Percentiles rank a stretch among this genome's conserved stretches.
These are phyloP conservation scores for Drosophila flavopinicola DNA, from an alignment of 2,888 invertebrate genomes.

Conservation along the genomic window DNA sequence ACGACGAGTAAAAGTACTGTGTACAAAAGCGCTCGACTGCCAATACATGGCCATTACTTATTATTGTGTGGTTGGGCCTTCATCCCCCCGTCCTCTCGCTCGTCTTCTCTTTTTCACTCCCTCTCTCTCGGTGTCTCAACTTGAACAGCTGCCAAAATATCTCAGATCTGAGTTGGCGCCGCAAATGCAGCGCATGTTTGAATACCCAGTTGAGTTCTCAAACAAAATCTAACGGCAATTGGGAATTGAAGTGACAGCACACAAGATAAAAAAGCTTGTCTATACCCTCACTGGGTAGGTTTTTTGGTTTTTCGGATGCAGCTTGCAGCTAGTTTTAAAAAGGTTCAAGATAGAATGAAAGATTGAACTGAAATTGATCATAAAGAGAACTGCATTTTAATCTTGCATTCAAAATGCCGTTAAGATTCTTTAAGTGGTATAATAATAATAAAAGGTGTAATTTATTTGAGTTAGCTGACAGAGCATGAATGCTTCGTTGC, in stretches of 20 bases:
- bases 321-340: conserved; percentile 1
- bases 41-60: conserved; percentile 52
- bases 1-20: conserved; percentile 6
- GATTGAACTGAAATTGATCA: not conserved
- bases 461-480: conserved; percentile 9
- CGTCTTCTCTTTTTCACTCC: conserved; percentile 2
- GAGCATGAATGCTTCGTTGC: conserved; percentile 3
- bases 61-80: conserved; percentile 13
- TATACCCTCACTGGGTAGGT: not conserved
- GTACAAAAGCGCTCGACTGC: not conserved
- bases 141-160: conserved; percentile 64
- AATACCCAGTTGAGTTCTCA: conserved; percentile 3
- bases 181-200: conserved; percentile 21
- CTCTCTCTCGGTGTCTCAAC: conserved; percentile 29
- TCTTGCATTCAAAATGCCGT: not conserved
- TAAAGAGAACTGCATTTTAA: not conserved
- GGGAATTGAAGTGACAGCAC: conserved; percentile 10
- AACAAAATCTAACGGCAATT: conserved; percentile 22
- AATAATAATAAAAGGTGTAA: conserved; percentile 14
- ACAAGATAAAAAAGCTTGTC: not conserved
- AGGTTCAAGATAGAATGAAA: not conserved
- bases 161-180: conserved; percentile 20
- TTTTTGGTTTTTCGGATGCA: conserved; percentile 7
- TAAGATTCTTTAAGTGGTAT: not conserved
- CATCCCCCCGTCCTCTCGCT: not conserved